A percentile compares a stretch with the other conserved stretches of the same genome.
These are phyloP conservation scores for Sebastes reedi DNA, from an alignment of 2,797 vertebrate genomes.

Conservation along the genomic window DNA sequence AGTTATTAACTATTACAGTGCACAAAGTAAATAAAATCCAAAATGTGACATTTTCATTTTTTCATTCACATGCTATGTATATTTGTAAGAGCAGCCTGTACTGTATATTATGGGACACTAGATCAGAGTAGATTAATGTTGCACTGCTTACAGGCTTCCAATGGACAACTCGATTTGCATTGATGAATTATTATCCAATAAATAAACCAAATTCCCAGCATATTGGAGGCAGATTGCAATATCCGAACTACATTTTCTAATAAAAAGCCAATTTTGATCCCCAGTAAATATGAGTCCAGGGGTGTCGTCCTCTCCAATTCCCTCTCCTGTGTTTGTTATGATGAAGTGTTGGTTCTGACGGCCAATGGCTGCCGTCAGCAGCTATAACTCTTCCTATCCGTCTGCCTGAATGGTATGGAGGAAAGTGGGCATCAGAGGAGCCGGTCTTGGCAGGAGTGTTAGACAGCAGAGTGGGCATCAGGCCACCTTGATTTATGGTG, in stretches of 20 bases:
- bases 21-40: not conserved
- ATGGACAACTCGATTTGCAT: not conserved
- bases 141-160: not conserved
- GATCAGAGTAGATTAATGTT: not conserved
- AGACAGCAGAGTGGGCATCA: slow-evolving; percentile 46
- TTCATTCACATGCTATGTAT: not conserved
- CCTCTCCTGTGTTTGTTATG: slow-evolving; percentile 8
- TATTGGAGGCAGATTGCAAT: not conserved
- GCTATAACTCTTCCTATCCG: slow-evolving; percentile 31
- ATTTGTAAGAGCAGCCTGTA: not conserved
- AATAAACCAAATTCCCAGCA: not conserved
- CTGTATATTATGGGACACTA: not conserved
- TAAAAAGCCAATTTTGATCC: not conserved
- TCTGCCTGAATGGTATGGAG: slow-evolving; percentile 37
- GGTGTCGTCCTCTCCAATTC: not conserved
- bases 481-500: slow-evolving; percentile 64
- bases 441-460: slow-evolving; percentile 41
- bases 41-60: not conserved
- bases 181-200: slow-evolving; percentile 9
- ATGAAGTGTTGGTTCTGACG: slow-evolving; percentile 44
- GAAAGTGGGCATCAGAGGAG: slow-evolving; percentile 53
- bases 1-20: not conserved
- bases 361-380: slow-evolving; percentile 41
- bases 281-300: not conserved
- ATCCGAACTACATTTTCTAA: not conserved